Evolutionary conservation across 2,797 vertebrate species (phyloP).

Genomic region (Discoglossus pictus): DNA sequence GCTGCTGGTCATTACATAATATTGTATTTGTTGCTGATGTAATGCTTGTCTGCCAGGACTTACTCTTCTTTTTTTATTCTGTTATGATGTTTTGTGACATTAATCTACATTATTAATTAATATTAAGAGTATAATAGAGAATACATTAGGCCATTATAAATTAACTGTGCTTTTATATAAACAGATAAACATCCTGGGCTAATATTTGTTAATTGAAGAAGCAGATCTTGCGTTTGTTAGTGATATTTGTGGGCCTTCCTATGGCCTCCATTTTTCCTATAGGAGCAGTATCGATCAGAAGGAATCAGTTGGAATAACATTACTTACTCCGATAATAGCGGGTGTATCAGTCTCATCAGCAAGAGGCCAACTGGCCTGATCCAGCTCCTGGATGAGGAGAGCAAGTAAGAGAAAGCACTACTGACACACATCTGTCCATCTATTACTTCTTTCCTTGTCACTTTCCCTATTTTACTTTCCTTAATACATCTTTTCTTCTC

Average conservation of each 20-base stretch:
- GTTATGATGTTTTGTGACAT: too few relatives aligned
- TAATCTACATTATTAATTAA: too few relatives aligned
- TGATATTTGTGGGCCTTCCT: slow-evolving; percentile 2
- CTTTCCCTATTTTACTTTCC: neutral
- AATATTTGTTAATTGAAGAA: neutral
- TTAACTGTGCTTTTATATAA: neutral
- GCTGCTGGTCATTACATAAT: too few relatives aligned
- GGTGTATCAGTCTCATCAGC: slow-evolving; percentile 96
- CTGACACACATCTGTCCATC: neutral
- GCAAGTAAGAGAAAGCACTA: slow-evolving; percentile 86
- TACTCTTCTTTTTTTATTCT: too few relatives aligned
- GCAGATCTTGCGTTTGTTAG: neutral
- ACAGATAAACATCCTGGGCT: too few relatives aligned
- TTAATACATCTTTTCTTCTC: neutral
- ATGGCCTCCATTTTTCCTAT: slow-evolving; percentile 42
- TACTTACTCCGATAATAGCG: slow-evolving; percentile 94
- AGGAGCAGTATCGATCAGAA: slow-evolving; percentile 94
- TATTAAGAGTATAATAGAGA: too few relatives aligned
- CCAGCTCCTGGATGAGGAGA: slow-evolving; percentile 97
- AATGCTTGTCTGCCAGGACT: too few relatives aligned
- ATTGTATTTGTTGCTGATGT: too few relatives aligned
- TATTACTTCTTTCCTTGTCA: neutral
- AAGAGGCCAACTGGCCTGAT: slow-evolving; percentile 96
- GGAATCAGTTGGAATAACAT: slow-evolving; percentile 97
- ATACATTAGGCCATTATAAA: too few relatives aligned